Evolutionary conservation across 2,888 invertebrate species (phyloP), one percentile per base, ranked within the genome.

Genomic region (Conus canariensis): DNA sequence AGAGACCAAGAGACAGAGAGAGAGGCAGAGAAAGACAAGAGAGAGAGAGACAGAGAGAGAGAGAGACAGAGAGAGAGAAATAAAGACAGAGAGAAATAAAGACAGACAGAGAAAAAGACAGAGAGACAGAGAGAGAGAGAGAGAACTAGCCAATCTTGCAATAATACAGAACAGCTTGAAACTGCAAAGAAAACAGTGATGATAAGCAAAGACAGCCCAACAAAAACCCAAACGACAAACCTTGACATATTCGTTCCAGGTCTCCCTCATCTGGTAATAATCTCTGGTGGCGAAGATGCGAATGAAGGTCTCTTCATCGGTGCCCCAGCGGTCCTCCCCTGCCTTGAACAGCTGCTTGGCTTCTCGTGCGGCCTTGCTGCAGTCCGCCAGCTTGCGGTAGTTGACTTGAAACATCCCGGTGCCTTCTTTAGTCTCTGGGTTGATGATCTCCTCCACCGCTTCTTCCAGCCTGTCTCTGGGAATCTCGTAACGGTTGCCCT

Each of bases 191-290:
- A 45, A 45, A 45, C 45, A 45, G 45, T 45, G 1, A 3, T 4
- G 45, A 45, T 22, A 70, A 4, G 19, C 70, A 19, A 70, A 70
- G 16, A 70, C 70, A 70, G 19, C 70, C 7, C 70, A 19, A 45
- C 45, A 45, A 45, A 45, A 45, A 4, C 64, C 64, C 64, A 80
- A 10, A 25, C 30, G 19, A 16, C 45, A n/a, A 16, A 96, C 96
- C 95, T 96, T 96, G 85, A 95, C 95, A 94, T 96, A 96, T 90
- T 96, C 94, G 87, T 95, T 93, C 92, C 94, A 96, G 30, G 94
- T 94, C 25, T 92, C 93, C 56, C 95, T 90, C 88, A 96, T 93
- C 83, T 95, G 94, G 91, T 95, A 95, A 92, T 94, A 95, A 91
- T 95, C 94, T 85, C 95, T 92, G 12, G 92, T 93, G 16, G 95